phyloP scores from a whole-genome alignment of 2,113 vertebrate genomes.

The Ornithorhynchus anatinus region DNA sequence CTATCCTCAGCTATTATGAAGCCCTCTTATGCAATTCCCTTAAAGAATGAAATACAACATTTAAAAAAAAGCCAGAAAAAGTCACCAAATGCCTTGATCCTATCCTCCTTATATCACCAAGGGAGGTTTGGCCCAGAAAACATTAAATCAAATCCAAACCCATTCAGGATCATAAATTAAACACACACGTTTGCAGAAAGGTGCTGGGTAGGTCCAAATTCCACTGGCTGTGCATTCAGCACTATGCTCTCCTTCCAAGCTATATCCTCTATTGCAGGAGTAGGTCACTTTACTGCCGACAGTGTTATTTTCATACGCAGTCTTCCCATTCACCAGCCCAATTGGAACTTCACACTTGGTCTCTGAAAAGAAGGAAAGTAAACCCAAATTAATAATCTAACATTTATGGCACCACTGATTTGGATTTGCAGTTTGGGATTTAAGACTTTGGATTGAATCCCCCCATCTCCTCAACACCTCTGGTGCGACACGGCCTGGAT shows the following conservation, averaged over 20 bases:
- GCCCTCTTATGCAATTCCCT: too few species aligned
- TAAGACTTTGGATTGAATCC: too few species aligned
- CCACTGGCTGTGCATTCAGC: constrained; percentile 80
- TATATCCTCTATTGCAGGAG: constrained; percentile 85
- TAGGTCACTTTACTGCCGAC: constrained; percentile 77
- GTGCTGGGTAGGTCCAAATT: constrained; percentile 83
- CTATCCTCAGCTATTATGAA: too few species aligned
- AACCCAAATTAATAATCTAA: neutral
- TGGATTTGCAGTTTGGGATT: too few species aligned
- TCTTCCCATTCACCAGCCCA: constrained; percentile 77
- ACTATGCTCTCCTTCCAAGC: constrained; percentile 76
- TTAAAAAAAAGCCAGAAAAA: too few species aligned
- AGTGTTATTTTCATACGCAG: constrained; percentile 77
- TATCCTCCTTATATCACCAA: neutral
- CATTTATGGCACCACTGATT: too few species aligned
- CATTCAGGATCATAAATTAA: constrained; percentile 34
- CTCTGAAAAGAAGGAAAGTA: constrained; percentile 61
- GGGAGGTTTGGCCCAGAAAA: neutral
- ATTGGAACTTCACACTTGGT: constrained; percentile 76
- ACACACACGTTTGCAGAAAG: constrained; percentile 89
- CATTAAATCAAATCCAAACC: neutral
- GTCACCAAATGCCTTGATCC: too few species aligned
- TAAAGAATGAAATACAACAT: too few species aligned
- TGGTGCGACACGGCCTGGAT: too few species aligned
- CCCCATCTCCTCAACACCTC: too few species aligned